Evolutionary conservation across 1,140 invertebrate species (phyloP).

Genomic region (Bombus huntii): DNA sequence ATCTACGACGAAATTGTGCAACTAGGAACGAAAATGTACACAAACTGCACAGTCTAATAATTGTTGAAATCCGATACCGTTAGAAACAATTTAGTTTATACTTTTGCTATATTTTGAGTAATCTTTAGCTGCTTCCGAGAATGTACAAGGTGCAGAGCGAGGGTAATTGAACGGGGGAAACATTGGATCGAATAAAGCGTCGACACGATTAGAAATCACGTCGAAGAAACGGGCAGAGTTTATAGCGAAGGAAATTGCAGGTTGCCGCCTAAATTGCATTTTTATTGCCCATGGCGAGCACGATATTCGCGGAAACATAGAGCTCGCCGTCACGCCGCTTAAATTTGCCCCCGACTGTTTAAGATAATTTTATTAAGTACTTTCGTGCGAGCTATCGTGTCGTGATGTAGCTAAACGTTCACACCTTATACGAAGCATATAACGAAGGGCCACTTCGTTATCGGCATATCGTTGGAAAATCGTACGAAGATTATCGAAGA

Average conservation of each 20-base stretch:
- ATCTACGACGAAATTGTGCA: too few species aligned
- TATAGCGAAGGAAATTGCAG: slow-evolving; percentile 21
- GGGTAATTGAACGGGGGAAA: not conserved
- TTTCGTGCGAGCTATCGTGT: slow-evolving; percentile 43
- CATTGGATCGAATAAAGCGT: slow-evolving; percentile 15
- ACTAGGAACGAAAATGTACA: too few species aligned
- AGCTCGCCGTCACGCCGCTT: slow-evolving; percentile 5
- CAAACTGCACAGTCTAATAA: too few species aligned
- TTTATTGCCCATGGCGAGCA: slow-evolving; percentile 6
- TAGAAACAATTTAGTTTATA: too few species aligned
- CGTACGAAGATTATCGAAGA: too few species aligned
- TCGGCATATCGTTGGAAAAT: not conserved
- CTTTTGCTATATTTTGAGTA: too few species aligned
- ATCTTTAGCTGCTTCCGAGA: too few species aligned
- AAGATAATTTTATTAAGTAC: slow-evolving; percentile 41
- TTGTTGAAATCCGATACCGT: too few species aligned
- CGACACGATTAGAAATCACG: slow-evolving; percentile 18
- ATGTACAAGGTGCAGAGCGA: not conserved
- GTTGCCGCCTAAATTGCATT: slow-evolving; percentile 34
- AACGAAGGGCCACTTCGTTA: not conserved
- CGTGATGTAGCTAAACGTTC: not conserved
- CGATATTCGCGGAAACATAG: not conserved
- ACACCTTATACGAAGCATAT: not conserved
- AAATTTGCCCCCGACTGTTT: slow-evolving; percentile 5
- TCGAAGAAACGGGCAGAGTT: not conserved